Percentiles rank a stretch among this genome's conserved stretches.
Evolutionary conservation across 1,140 invertebrate species (phyloP).

Genomic region (Triops longicaudatus): DNA sequence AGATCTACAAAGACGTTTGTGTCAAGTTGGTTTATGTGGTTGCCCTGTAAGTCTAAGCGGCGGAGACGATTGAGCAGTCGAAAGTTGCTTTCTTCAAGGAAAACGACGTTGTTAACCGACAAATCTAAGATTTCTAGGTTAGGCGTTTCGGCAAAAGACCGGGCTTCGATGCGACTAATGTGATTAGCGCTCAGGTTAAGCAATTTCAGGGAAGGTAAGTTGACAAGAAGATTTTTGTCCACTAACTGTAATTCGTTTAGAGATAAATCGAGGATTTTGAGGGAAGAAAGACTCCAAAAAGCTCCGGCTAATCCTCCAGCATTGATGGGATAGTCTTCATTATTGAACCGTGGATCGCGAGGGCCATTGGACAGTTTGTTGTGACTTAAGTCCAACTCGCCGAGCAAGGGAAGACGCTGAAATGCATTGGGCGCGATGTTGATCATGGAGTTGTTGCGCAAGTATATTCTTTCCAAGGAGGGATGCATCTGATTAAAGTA

Average conservation of each 20-base stretch:
- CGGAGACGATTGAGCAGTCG: conserved; percentile 63
- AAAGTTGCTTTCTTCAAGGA: conserved; percentile 58
- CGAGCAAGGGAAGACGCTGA: background rate
- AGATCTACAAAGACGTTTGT: conserved; percentile 51
- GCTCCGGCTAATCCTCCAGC: background rate
- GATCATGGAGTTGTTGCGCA: conserved; percentile 15
- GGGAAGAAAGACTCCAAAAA: conserved; percentile 25
- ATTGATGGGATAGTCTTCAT: background rate
- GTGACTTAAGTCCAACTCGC: conserved; percentile 1
- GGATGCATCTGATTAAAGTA: background rate
- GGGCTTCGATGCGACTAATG: conserved; percentile 62
- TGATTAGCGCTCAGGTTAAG: conserved; percentile 64
- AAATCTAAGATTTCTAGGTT: conserved; percentile 70
- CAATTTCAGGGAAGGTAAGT: conserved; percentile 59
- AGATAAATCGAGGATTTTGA: conserved; percentile 30
- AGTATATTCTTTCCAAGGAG: background rate
- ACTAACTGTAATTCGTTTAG: conserved; percentile 31
- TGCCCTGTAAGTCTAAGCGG: conserved; percentile 67
- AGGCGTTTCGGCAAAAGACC: conserved; percentile 62
- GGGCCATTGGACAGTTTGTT: conserved; percentile 3
- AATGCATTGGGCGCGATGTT: background rate
- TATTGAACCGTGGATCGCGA: background rate
- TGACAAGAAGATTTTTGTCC: background rate
- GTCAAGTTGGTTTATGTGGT: conserved; percentile 59
- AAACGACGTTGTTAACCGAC: conserved; percentile 62